A percentile compares a stretch with the other conserved stretches of the same genome.
Evolutionary conservation across 1,140 invertebrate genomes (phyloP).

Genomic region (Orchesella cincta): DNA sequence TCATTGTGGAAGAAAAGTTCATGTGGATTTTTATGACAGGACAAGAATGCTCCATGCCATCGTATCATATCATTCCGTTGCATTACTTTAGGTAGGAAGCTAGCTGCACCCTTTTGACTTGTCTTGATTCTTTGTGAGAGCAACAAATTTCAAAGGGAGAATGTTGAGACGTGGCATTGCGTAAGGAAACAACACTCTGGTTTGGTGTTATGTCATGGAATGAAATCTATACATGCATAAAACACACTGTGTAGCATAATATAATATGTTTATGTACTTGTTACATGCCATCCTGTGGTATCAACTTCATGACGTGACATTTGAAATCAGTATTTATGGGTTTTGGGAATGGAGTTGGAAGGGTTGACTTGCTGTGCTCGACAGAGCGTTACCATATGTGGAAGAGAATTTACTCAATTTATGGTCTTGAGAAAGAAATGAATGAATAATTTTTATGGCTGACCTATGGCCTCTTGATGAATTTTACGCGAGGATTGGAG

Average conservation of each 20-base stretch:
- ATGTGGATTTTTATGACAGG: too few species aligned
- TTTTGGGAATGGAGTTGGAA: background rate
- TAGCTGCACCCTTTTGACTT: too few species aligned
- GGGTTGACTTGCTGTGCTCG: slow-evolving; percentile 9
- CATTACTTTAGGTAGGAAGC: too few species aligned
- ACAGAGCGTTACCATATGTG: slow-evolving; percentile 16
- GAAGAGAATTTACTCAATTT: background rate
- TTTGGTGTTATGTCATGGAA: background rate
- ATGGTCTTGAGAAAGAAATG: slow-evolving; percentile 12
- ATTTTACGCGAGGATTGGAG: background rate
- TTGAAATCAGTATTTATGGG: slow-evolving; percentile 20
- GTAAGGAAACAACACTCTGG: too few species aligned
- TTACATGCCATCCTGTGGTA: background rate
- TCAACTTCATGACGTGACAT: background rate
- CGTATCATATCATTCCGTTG: too few species aligned
- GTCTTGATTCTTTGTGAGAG: too few species aligned
- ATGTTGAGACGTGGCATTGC: too few species aligned
- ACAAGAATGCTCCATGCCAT: too few species aligned
- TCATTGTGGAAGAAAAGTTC: too few species aligned
- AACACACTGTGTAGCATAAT: background rate
- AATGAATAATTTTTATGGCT: slow-evolving; percentile 6
- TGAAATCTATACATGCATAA: too few species aligned
- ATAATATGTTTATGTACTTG: background rate
- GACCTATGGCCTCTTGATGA: slow-evolving; percentile 9
- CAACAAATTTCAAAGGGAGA: too few species aligned